These are phyloP conservation scores for Eilema griseolum DNA, from an alignment of 2,888 invertebrate species.

Conservation along the genomic window DNA sequence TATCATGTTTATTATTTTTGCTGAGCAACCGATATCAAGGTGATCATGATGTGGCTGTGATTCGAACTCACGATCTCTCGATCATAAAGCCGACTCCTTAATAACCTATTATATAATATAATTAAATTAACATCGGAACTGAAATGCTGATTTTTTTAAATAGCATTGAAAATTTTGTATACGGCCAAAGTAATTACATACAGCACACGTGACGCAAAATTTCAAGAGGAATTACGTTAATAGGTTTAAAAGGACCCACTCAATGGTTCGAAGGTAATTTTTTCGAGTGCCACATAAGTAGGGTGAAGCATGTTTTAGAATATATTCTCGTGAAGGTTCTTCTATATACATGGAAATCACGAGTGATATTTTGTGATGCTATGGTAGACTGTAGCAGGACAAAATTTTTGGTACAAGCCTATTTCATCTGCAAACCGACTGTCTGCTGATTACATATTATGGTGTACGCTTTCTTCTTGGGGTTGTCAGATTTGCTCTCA, in stretches of 20 bases:
- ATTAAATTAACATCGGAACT: not conserved
- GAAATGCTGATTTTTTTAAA: not conserved
- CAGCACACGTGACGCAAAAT: slow-evolving; percentile 22
- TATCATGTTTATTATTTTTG: no score
- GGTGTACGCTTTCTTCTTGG: no score
- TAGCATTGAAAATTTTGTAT: not conserved
- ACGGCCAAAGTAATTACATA: slow-evolving; percentile 28
- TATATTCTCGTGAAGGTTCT: slow-evolving; percentile 28
- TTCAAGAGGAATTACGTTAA: slow-evolving; percentile 44
- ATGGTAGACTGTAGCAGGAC: no score
- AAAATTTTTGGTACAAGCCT: no score
- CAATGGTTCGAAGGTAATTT: slow-evolving; percentile 60
- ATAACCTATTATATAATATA: no score
- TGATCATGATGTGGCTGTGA: no score
- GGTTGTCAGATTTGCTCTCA: no score
- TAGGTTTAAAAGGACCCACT: slow-evolving; percentile 38
- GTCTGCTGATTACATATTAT: no score
- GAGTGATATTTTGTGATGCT: not conserved
- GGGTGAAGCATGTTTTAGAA: slow-evolving; percentile 41
- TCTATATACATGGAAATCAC: slow-evolving; percentile 8
- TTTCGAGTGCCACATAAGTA: slow-evolving; percentile 57
- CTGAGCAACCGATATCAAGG: no score
- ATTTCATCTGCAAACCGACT: no score
- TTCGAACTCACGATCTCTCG: no score
- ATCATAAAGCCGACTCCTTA: no score